Evolutionary conservation across 2,797 vertebrate genomes (phyloP).

Genomic region (Hydrophis major): DNA sequence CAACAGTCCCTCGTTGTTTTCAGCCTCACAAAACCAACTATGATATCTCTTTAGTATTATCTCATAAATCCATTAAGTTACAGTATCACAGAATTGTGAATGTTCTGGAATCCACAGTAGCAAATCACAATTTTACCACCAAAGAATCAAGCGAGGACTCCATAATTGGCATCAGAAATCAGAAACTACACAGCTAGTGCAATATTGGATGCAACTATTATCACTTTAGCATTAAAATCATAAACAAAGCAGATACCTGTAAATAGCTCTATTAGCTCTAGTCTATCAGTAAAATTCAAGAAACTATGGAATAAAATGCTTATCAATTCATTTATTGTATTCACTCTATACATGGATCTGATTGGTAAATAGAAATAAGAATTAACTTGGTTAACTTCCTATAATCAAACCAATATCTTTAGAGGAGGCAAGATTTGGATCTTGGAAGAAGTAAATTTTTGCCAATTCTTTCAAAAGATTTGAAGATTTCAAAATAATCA

Average conservation of each 20-base stretch:
- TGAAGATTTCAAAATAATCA: neutral
- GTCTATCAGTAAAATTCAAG: neutral
- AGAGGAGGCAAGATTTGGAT: neutral
- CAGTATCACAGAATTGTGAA: neutral
- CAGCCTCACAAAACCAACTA: neutral
- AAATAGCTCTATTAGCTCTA: neutral
- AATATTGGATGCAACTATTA: neutral
- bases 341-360: too few species aligned
- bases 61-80: neutral
- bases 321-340: neutral
- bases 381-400: neutral
- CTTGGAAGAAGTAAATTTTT: neutral
- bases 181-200: neutral
- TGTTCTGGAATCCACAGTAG: neutral
- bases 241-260: neutral
- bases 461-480: neutral
- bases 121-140: neutral
- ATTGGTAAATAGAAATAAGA: neutral
- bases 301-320: neutral
- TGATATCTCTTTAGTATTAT: neutral
- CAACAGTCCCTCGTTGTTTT: neutral
- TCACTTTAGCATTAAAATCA: neutral
- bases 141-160: neutral
- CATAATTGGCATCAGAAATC: neutral
- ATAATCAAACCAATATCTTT: neutral